phyloP scores from a whole-genome alignment of 2,113 vertebrate genomes.

The Beaufortia kweichowensis region DNA sequence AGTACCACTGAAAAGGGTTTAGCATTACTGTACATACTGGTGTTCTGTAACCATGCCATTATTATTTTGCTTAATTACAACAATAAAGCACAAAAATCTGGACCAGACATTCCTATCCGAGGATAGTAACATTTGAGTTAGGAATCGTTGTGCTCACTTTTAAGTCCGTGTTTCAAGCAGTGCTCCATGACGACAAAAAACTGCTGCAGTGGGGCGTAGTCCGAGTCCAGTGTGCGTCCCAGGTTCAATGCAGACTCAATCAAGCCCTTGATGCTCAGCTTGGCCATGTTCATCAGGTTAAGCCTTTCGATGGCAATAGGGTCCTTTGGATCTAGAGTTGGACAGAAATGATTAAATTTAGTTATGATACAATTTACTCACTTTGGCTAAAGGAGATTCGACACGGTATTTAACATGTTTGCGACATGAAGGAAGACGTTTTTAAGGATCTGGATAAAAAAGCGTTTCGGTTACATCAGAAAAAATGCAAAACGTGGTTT shows the following conservation, averaged over 20 bases:
- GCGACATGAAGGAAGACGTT: neutral
- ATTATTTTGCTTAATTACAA: too few species aligned
- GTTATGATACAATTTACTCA: neutral
- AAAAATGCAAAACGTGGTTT: neutral
- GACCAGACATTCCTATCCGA: neutral
- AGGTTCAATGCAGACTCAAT: slow-evolving; percentile 96
- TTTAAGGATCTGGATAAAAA: neutral
- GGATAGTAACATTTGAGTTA: neutral
- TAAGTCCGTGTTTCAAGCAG: slow-evolving; percentile 94
- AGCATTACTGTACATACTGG: neutral
- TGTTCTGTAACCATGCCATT: neutral
- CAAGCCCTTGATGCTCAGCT: slow-evolving; percentile 96
- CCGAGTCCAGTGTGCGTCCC: slow-evolving; percentile 92
- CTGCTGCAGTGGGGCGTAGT: slow-evolving; percentile 97
- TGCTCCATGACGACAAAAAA: slow-evolving; percentile 99
- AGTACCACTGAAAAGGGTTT: too few species aligned
- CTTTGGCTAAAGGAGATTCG: neutral
- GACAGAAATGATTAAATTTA: slow-evolving; percentile 10
- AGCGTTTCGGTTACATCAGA: neutral
- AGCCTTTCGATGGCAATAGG: slow-evolving; percentile 96
- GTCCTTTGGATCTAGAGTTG: slow-evolving; percentile 89
- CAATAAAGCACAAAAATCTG: neutral
- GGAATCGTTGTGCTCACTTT: slow-evolving; percentile 75
- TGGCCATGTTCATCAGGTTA: slow-evolving; percentile 99
- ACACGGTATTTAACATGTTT: neutral